Conservation (phyloP, 2,888 invertebrate species). For the Sphaerophoria taeniata region DNA sequence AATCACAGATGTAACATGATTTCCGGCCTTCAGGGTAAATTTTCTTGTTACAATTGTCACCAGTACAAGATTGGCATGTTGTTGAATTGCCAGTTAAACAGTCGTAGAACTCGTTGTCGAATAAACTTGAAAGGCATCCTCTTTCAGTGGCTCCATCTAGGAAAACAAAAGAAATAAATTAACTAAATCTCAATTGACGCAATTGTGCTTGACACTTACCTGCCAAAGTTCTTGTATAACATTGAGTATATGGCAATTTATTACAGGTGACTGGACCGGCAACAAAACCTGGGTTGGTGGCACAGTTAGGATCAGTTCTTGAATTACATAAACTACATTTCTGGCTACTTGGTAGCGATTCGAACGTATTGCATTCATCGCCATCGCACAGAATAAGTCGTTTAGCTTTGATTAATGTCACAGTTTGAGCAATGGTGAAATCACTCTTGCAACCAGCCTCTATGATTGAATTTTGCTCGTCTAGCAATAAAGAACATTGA, state of each 20-base stretch:
- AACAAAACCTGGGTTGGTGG: constrained; percentile 75
- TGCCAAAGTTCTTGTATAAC: constrained; percentile 78
- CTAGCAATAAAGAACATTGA: constrained; percentile 78
- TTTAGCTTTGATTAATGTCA: constrained; percentile 76
- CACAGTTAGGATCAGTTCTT: constrained; percentile 78
- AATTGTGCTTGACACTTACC: constrained; percentile 45
- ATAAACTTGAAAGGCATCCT: constrained; percentile 79
- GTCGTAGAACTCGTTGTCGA: constrained; percentile 78
- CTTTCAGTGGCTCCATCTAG: constrained; percentile 80
- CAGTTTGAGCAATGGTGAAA: constrained; percentile 76
- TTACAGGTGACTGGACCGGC: constrained; percentile 75
- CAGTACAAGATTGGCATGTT: constrained; percentile 77
- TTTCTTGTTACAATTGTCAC: constrained; percentile 77
- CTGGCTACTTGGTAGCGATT: constrained; percentile 75
- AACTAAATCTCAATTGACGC: not conserved
- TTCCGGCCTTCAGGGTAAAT: constrained; percentile 77
- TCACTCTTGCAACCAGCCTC: constrained; percentile 78
- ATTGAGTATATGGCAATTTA: constrained; percentile 76
- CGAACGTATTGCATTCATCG: constrained; percentile 77
- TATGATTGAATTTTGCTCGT: constrained; percentile 76
- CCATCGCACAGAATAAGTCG: constrained; percentile 77
- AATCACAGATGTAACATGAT: constrained; percentile 79
- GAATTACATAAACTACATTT: constrained; percentile 79
- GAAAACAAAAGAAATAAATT: not conserved
- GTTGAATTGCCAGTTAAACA: constrained; percentile 78